Conservation (phyloP, 2,113 vertebrate genomes). For the Prolemur simus region DNA sequence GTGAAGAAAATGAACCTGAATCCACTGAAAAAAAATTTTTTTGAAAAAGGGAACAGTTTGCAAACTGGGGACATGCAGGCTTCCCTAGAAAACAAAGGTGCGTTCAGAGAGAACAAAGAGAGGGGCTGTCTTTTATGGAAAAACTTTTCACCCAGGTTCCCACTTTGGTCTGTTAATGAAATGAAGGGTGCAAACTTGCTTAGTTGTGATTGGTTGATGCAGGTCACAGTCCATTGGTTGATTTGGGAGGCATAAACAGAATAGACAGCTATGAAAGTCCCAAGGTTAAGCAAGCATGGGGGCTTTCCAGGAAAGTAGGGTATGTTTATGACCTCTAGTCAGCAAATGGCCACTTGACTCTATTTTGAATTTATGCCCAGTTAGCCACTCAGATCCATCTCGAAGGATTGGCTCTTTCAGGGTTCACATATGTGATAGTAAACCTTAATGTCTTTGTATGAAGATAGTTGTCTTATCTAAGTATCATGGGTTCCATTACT, state of each 20-base stretch:
- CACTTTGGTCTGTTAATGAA: background rate
- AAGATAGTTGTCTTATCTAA: background rate
- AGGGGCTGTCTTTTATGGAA: background rate
- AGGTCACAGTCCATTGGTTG: background rate
- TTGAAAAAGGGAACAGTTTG: background rate
- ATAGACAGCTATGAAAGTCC: background rate
- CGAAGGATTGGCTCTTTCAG: background rate
- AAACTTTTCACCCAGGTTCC: background rate
- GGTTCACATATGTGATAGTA: background rate
- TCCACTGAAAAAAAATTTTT: background rate
- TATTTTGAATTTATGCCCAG: background rate
- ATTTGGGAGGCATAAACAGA: background rate
- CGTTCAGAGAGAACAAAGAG: background rate
- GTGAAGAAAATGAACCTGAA: background rate
- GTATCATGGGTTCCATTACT: background rate
- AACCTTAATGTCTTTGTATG: background rate
- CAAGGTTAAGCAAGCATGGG: background rate
- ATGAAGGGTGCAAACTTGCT: background rate
- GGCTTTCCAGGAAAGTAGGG: background rate
- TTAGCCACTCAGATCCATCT: background rate
- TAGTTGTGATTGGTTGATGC: background rate
- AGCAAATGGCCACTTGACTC: background rate
- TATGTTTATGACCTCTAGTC: background rate
- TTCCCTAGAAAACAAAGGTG: too few relatives aligned
- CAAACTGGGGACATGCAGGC: background rate